phyloP scores from a whole-genome alignment of 53 echinoderm and acorn worm species.

The Mesocentrotus franciscanus region DNA sequence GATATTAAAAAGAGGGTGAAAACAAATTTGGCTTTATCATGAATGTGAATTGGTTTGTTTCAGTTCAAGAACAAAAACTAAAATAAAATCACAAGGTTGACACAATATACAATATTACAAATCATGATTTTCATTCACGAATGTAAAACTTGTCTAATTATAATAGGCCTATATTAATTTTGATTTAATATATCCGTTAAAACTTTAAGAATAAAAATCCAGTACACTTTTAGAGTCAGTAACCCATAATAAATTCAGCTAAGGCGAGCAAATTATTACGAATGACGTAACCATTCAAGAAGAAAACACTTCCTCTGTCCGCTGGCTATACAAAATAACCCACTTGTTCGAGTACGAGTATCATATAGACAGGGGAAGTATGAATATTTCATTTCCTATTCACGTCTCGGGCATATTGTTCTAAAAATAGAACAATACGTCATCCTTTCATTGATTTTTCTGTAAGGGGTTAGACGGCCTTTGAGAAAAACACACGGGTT shows the following conservation, averaged over 20 bases:
- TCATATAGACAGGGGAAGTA: neutral
- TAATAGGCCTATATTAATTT: neutral
- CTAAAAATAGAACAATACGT: neutral
- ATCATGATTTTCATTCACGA: neutral
- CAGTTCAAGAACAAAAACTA: neutral
- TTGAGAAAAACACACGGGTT: neutral
- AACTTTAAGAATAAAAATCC: neutral
- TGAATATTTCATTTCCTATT: constrained; percentile 37
- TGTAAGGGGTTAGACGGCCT: neutral
- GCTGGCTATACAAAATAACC: constrained; percentile 10
- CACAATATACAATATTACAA: neutral
- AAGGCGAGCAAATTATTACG: neutral
- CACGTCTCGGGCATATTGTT: neutral
- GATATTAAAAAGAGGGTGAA: neutral
- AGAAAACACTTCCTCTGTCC: constrained; percentile 13
- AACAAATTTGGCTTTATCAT: neutral
- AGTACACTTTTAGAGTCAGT: neutral
- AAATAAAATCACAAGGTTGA: neutral
- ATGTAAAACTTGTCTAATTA: neutral
- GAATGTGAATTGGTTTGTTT: neutral
- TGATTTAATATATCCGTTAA: neutral
- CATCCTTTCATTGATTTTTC: neutral
- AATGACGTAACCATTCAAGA: constrained; percentile 10
- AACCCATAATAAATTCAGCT: neutral
- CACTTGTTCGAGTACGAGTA: neutral